These are phyloP conservation scores for Delichon dasypus DNA, from an alignment of 2,797 vertebrate genomes.

Conservation along the genomic window DNA sequence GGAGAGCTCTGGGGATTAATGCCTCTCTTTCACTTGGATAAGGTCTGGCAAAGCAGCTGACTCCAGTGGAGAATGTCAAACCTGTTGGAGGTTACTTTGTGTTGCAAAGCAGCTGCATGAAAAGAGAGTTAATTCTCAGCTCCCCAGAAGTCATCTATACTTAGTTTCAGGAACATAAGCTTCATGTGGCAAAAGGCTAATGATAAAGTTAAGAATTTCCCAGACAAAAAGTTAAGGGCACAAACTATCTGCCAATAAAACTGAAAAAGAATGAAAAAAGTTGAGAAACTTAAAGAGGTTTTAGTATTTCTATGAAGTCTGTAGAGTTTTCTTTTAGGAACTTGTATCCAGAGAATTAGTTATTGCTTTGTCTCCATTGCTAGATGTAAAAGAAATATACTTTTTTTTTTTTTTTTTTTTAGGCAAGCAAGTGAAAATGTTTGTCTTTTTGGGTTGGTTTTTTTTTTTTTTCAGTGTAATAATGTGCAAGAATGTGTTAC, in stretches of 20 bases:
- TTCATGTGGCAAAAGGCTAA: neutral
- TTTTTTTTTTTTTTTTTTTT: neutral
- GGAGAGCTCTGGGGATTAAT: neutral
- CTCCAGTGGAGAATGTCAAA: conserved; percentile 26
- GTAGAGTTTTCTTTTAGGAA: neutral
- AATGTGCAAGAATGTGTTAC: neutral
- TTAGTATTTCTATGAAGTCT: neutral
- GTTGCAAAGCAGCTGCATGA: conserved; percentile 31
- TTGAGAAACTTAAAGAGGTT: neutral
- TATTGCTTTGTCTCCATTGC: neutral
- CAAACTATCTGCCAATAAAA: neutral
- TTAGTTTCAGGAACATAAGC: neutral
- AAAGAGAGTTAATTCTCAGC: conserved; percentile 6
- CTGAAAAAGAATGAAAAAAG: neutral
- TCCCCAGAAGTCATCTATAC: neutral
- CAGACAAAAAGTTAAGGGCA: neutral
- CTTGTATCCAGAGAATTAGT: neutral
- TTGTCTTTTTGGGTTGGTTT: neutral
- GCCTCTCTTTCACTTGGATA: neutral
- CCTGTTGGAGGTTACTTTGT: conserved; percentile 17
- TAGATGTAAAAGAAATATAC: neutral
- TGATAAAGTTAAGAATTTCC: neutral
- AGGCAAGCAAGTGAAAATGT: neutral
- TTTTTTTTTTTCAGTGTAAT: neutral
- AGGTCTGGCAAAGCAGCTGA: neutral